These are phyloP conservation scores for Halesus radiatus DNA, from an alignment of 1,140 invertebrate genomes.

Conservation along the genomic window DNA sequence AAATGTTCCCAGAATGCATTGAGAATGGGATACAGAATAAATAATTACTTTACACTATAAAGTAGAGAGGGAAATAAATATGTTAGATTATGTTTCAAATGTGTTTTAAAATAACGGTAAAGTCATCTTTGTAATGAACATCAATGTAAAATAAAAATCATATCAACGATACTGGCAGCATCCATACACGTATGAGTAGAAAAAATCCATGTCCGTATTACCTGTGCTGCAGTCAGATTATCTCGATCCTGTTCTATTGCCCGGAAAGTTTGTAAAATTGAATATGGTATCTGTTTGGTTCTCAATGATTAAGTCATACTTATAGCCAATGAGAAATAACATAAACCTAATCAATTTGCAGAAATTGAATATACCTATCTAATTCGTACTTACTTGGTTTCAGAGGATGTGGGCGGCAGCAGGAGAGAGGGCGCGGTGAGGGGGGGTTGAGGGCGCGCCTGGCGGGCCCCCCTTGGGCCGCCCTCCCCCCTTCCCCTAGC, in stretches of 20 bases:
- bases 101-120: no score
- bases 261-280: neutral
- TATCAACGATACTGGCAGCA: no score
- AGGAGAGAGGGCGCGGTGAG: slow-evolving; percentile 34
- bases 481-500: slow-evolving; percentile 41
- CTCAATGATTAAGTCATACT: neutral
- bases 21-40: no score
- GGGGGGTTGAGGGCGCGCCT: slow-evolving; percentile 43
- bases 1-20: no score
- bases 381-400: neutral
- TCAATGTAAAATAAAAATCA: no score
- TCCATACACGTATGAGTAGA: no score
- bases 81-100: no score
- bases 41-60: no score
- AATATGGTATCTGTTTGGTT: neutral
- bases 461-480: slow-evolving; percentile 33
- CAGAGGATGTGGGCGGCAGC: slow-evolving; percentile 39
- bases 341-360: neutral
- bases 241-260: neutral
- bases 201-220: no score
- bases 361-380: neutral
- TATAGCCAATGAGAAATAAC: no score
- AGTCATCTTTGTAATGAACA: no score
- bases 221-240: neutral
- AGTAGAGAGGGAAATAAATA: no score